These are phyloP conservation scores for Serinus canaria DNA, from an alignment of 2,113 vertebrate genomes.

Conservation along the genomic window DNA sequence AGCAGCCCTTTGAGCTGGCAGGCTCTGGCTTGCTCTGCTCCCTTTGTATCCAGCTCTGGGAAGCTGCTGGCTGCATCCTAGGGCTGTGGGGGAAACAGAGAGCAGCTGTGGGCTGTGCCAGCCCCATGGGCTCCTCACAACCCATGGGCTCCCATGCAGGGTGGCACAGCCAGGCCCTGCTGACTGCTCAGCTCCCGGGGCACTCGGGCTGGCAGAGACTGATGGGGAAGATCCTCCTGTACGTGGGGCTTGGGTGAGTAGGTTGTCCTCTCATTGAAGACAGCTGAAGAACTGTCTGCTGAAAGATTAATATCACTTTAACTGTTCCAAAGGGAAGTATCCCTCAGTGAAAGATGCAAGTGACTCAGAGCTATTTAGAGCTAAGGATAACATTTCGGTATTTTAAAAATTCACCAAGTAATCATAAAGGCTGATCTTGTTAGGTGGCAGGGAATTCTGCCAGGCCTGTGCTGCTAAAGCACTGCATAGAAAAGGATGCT, in stretches of 20 bases:
- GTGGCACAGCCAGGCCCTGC: background rate
- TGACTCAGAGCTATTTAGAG: slow-evolving; percentile 78
- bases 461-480: slow-evolving; percentile 17
- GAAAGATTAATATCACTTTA: slow-evolving; percentile 57
- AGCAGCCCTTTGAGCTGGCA: background rate
- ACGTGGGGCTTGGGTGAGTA: background rate
- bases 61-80: background rate
- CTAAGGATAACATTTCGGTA: slow-evolving; percentile 80
- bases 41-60: background rate
- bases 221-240: background rate
- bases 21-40: background rate
- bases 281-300: slow-evolving; percentile 70
- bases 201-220: background rate
- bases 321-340: slow-evolving; percentile 75
- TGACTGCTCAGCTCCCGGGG: fast-evolving
- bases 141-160: fast-evolving
- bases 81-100: background rate
- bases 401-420: slow-evolving; percentile 81
- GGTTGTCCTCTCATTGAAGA: slow-evolving; percentile 49
- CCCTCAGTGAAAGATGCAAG: slow-evolving; percentile 67
- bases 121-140: fast-evolving
- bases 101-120: background rate
- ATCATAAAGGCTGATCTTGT: slow-evolving; percentile 66
- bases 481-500: slow-evolving; percentile 13
- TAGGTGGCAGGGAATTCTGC: slow-evolving; percentile 35